These are phyloP conservation scores for Spilogale gracilis DNA, from an alignment of 2,113 vertebrate species.

Conservation along the genomic window DNA sequence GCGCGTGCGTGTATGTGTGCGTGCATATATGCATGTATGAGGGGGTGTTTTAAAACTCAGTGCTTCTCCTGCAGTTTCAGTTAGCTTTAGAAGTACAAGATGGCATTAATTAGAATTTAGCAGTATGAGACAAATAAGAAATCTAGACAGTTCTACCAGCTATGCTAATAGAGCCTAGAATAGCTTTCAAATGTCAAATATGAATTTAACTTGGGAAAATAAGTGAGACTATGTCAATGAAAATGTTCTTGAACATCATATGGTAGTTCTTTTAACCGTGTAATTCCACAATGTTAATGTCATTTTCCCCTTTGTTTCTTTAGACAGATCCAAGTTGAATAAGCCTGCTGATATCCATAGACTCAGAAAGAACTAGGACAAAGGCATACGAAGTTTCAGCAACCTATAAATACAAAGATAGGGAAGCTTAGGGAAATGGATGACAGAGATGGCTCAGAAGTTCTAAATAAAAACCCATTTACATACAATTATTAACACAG, in stretches of 20 bases:
- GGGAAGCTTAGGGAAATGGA: neutral
- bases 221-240: slow-evolving; percentile 7
- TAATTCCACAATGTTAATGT: neutral
- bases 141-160: slow-evolving; percentile 31
- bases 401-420: neutral
- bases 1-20: neutral
- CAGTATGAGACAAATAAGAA: slow-evolving; percentile 51
- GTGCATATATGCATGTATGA: neutral
- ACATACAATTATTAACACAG: neutral
- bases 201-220: slow-evolving; percentile 70
- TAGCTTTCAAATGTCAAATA: slow-evolving; percentile 72
- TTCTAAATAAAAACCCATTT: slow-evolving; percentile 42
- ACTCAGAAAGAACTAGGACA: slow-evolving; percentile 30
- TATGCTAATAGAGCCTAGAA: slow-evolving; percentile 72
- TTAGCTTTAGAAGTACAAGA: slow-evolving; percentile 66
- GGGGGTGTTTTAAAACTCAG: slow-evolving; percentile 4
- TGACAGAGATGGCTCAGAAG: neutral
- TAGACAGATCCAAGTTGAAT: neutral
- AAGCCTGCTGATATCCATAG: neutral
- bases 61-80: slow-evolving; percentile 30
- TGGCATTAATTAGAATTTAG: slow-evolving; percentile 67
- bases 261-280: neutral
- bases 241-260: slow-evolving; percentile 38
- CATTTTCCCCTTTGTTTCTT: neutral
- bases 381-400: neutral